Conservation (phyloP, 2,888 invertebrate genomes). For the Drosophila prostipennis region DNA sequence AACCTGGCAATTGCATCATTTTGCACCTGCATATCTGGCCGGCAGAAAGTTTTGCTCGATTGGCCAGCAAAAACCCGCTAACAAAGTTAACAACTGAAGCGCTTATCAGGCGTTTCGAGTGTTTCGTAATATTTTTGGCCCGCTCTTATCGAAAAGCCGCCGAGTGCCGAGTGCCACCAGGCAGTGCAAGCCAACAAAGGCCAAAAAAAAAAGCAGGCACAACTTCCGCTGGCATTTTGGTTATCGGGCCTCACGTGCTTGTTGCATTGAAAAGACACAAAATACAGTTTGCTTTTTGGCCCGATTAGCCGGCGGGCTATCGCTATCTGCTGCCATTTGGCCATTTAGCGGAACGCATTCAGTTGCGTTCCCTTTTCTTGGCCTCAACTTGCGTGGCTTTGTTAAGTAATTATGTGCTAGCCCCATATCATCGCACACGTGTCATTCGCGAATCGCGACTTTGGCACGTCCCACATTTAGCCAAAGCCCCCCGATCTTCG, state of each 20-base stretch:
- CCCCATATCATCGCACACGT: conserved; percentile 62
- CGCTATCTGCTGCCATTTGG: conserved; percentile 31
- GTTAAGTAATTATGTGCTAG: background rate
- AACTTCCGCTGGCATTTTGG: conserved; percentile 57
- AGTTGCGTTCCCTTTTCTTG: conserved; percentile 41
- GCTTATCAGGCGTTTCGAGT: conserved; percentile 43
- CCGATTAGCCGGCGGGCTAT: conserved; percentile 46
- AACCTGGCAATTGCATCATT: conserved; percentile 67
- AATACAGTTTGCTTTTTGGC: conserved; percentile 33
- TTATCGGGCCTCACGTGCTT: conserved; percentile 67
- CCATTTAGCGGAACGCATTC: conserved; percentile 30
- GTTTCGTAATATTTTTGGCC: conserved; percentile 63
- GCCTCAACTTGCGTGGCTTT: conserved; percentile 3
- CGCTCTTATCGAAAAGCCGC: conserved; percentile 44
- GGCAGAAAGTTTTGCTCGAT: conserved; percentile 23
- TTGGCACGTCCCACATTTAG: conserved; percentile 73
- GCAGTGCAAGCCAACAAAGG: conserved; percentile 49
- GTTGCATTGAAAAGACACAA: conserved; percentile 7
- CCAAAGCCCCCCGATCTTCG: conserved; percentile 18
- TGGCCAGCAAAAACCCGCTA: conserved; percentile 9
- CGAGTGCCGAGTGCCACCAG: conserved; percentile 13
- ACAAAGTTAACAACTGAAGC: conserved; percentile 10
- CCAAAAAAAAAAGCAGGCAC: conserved; percentile 18
- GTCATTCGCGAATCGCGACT: conserved; percentile 69
- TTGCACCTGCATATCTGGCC: conserved; percentile 51